Base-by-base conservation (phyloP, 2,113 vertebrate genomes). In the Misgurnus anguillicaudatus region DNA sequence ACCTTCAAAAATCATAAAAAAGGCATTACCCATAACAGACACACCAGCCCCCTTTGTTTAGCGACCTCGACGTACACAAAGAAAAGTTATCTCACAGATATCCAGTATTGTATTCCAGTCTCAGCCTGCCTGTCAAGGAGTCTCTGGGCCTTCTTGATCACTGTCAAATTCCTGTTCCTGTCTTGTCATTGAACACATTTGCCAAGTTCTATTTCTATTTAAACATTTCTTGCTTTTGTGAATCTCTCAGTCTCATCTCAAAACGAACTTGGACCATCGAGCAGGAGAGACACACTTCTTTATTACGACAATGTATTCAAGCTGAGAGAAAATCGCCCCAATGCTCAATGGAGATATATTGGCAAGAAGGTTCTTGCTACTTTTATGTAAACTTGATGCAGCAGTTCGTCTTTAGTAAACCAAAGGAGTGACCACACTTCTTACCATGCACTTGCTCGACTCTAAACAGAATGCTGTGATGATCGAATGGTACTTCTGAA, bases 51-150 rank as follows among this genome's bases (percentile, higher is more conserved):
- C 45, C 60, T 19, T 63, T 5, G 42, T 42, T 79, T 53, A 61
- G 66, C 3, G 24, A 62, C 69, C 69, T 61, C 9, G 21, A 41
- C 65, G 53, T 31, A 42, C 65, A 73, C 79, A 62, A 39, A 74
- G 76, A 76, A 36, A n/a, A 36, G 39, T 65, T 69, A 51, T 36
- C 47, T 78, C 75, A 75, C 39, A 80, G 64, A 79, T 75, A 75
- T 80, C 68, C 78, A 84, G 78, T 84, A 78, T 84, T 80, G 66
- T 83, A 78, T 73, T 74, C 78, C 67, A 77, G 78, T 82, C 77
- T 66, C 71, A 82, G 77, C 58, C 64, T 74, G 75, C 51, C 68
- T 65, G 48, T 61, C 58, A 60, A 55, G 60, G 77, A 79, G 69
- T 58, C n/a, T 66, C 3, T 31, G 75, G 77, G 73, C 78, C 78